These are phyloP conservation scores for Ectemnius lituratus DNA, from an alignment of 2,888 invertebrate genomes.

Conservation along the genomic window DNA sequence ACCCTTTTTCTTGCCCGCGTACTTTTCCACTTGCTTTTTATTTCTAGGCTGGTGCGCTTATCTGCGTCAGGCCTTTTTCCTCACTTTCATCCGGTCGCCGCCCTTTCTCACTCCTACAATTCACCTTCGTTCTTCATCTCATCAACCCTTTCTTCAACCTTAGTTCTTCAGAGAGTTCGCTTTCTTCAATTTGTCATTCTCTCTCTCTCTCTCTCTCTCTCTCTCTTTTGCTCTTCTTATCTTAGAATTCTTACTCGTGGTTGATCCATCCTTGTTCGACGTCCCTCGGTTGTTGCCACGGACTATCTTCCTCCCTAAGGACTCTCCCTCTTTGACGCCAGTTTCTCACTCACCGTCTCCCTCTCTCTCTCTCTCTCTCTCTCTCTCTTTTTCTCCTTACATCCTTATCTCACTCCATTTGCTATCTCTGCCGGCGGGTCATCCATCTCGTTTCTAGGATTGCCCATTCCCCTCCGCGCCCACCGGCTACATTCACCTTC, in stretches of 20 bases:
- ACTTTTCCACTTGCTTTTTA: conserved; percentile 1
- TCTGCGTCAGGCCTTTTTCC: neutral
- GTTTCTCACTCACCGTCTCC: conserved; percentile 1
- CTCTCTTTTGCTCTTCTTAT: neutral
- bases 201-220: neutral
- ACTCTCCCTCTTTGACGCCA: neutral
- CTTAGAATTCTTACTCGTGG: neutral
- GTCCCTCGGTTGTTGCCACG: neutral
- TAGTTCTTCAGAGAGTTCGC: neutral
- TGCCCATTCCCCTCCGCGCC: neutral
- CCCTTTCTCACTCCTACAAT: neutral
- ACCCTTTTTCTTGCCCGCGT: neutral
- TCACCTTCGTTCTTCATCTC: neutral
- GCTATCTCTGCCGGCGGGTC: neutral
- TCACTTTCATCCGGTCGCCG: neutral
- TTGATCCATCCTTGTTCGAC: conserved; percentile 1
- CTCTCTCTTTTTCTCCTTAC: neutral
- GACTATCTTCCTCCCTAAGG: neutral
- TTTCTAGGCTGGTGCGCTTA: neutral
- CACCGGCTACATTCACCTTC: neutral
- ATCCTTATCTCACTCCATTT: neutral
- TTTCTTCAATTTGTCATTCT: neutral
- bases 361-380: conserved; percentile 8
- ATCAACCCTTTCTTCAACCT: neutral
- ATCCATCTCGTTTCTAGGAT: too few relatives aligned